Base-by-base conservation (phyloP, 2,888 invertebrate species). In the Eudasyphora cyanicolor region DNA sequence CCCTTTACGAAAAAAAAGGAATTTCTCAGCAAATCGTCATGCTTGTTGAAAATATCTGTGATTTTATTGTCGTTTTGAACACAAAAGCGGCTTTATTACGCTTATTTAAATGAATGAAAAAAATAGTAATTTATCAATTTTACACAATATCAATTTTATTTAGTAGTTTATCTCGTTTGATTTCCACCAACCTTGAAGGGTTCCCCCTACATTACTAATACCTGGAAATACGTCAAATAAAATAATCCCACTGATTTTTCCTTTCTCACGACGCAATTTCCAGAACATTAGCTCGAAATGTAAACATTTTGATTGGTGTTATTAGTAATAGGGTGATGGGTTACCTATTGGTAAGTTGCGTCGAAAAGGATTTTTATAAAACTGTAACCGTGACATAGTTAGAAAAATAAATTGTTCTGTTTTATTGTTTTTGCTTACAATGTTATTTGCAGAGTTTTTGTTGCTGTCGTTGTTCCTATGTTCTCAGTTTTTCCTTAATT, bases 401-500 rank as follows among this genome's bases (percentile, higher is more conserved):
- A 54, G 27, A 54, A 75, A 62, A 67, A 76, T 76, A 54, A 67
- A 76, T 76, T 67, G 67, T 54, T 76, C 51, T 54, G 67, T 54
- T 67, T 67, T 67, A 76, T 76, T 76, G 76, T 67, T 21, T 76
- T 76, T 76, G 51, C 64, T 75, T 19, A 17, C 12, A 12, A 42
- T 38, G 42, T 60, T 57, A 27, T 10, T 62, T n/a, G 29, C 17
- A 32, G 7, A n/a, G n/a, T n/a, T n/a, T n/a, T 0, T 29, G 27
- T 62, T 32, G 62, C 17, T 32, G n/a, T 62, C 17, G 62, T n/a
- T 0, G 8, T 32, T 0, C n/a, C n/a, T n/a, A n/a, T 27, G 27
- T 32, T 6, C 8, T 10, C 17, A 8, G 32, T 8, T 62, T 29
- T 32, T 17, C 32, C 32, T 29, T 62, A 62, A 32, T 62, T 62